Evolutionary conservation across 2,797 vertebrate genomes (phyloP).

Genomic region (Argya squamiceps): DNA sequence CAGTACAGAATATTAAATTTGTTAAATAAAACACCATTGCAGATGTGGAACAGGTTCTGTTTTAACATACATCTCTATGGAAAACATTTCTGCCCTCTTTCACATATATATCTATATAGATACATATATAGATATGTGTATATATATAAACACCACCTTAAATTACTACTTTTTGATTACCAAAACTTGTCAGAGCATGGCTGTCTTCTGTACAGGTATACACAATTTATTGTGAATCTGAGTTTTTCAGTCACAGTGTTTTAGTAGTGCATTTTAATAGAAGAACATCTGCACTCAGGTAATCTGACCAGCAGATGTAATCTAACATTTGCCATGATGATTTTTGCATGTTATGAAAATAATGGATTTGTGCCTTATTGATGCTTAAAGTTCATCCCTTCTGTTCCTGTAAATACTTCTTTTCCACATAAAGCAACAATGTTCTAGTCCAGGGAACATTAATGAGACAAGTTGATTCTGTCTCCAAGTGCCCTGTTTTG

Average conservation of each 20-base stretch:
- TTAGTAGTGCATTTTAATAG: neutral
- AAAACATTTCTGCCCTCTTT: neutral
- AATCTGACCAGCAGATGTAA: neutral
- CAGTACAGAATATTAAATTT: neutral
- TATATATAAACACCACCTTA: neutral
- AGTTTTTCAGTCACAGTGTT: neutral
- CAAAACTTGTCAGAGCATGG: neutral
- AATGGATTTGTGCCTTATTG: neutral
- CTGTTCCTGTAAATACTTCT: neutral
- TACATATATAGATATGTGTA: neutral
- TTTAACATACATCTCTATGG: neutral
- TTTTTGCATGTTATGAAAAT: neutral
- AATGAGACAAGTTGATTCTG: neutral
- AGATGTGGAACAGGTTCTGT: neutral
- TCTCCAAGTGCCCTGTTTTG: neutral
- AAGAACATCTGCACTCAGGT: neutral
- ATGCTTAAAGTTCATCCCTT: neutral
- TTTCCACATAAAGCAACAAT: neutral
- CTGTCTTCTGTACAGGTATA: neutral
- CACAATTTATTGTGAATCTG: neutral
- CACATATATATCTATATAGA: too few relatives aligned
- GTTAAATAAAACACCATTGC: neutral
- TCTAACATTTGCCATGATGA: neutral
- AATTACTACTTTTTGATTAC: neutral
- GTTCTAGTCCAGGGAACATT: neutral